These are phyloP conservation scores for Dolichomitus sp. DNA, from an alignment of 2,888 invertebrate genomes.

Conservation along the genomic window DNA sequence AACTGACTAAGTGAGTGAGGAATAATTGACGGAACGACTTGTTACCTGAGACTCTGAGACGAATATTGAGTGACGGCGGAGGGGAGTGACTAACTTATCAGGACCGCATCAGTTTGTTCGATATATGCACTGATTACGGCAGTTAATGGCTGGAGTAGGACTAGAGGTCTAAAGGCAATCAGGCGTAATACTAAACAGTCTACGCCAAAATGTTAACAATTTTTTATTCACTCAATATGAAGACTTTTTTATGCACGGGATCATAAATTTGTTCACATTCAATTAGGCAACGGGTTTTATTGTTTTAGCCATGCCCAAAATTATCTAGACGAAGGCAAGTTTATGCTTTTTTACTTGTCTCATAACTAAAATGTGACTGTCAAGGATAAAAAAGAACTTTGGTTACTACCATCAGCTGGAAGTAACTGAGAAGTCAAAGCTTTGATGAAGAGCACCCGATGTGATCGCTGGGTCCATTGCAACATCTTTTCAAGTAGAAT, in stretches of 20 bases:
- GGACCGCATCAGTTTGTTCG: no score
- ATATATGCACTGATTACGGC: no score
- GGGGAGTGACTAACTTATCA: neutral
- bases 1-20: neutral
- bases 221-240: no score
- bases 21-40: neutral
- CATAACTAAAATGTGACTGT: neutral
- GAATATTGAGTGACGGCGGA: neutral
- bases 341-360: neutral
- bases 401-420: conserved; percentile 1
- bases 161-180: no score
- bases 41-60: neutral
- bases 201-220: neutral
- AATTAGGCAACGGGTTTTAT: neutral
- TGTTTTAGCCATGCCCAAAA: neutral
- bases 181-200: no score
- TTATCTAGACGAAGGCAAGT: neutral
- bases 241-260: no score
- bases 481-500: conserved; percentile 69
- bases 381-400: neutral
- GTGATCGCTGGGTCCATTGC: conserved; percentile 56
- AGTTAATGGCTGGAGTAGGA: no score
- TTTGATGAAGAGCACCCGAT: conserved; percentile 69
- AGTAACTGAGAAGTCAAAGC: conserved; percentile 24
- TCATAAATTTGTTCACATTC: neutral